These are phyloP conservation scores for Sceloporus undulatus DNA, from an alignment of 2,113 vertebrate species.

Conservation along the genomic window DNA sequence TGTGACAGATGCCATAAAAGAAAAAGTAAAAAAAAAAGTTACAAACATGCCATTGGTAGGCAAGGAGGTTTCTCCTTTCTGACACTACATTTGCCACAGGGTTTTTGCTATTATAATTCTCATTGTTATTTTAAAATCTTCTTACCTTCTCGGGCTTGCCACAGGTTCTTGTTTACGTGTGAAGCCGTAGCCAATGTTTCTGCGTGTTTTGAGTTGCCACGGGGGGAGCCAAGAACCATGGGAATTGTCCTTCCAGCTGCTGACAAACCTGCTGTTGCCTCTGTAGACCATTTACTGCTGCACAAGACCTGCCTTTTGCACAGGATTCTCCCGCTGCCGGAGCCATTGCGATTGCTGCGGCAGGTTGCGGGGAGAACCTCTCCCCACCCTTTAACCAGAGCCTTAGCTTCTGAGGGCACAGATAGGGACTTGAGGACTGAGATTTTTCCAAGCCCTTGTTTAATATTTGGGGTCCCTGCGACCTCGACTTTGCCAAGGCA, in stretches of 20 bases:
- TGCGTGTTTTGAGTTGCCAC: constrained; percentile 81
- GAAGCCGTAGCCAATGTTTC: constrained; percentile 76
- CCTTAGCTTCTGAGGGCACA: constrained; percentile 65
- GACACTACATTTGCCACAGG: constrained; percentile 76
- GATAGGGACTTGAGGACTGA: constrained; percentile 14
- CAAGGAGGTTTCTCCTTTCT: constrained; percentile 67
- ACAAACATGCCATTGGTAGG: constrained; percentile 68
- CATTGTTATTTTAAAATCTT: too few species aligned
- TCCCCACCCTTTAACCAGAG: constrained; percentile 57
- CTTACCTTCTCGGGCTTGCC: constrained; percentile 78
- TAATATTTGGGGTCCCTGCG: constrained; percentile 48
- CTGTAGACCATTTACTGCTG: constrained; percentile 72
- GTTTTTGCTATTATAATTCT: not conserved
- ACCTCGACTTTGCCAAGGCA: constrained; percentile 43
- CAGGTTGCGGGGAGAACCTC: constrained; percentile 14
- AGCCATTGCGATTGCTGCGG: constrained; percentile 68
- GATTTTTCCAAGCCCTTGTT: constrained; percentile 45
- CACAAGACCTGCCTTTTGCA: constrained; percentile 68
- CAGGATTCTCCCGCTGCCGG: constrained; percentile 18
- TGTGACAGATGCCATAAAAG: constrained; percentile 79
- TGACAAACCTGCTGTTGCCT: constrained; percentile 73
- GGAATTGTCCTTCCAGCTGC: constrained; percentile 73
- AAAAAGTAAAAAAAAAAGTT: constrained; percentile 35
- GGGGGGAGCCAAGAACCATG: constrained; percentile 64
- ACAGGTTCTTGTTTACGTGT: constrained; percentile 82